Evolutionary conservation across 2,113 vertebrate species (phyloP).

Genomic region (Phylloscopus trochiloides): DNA sequence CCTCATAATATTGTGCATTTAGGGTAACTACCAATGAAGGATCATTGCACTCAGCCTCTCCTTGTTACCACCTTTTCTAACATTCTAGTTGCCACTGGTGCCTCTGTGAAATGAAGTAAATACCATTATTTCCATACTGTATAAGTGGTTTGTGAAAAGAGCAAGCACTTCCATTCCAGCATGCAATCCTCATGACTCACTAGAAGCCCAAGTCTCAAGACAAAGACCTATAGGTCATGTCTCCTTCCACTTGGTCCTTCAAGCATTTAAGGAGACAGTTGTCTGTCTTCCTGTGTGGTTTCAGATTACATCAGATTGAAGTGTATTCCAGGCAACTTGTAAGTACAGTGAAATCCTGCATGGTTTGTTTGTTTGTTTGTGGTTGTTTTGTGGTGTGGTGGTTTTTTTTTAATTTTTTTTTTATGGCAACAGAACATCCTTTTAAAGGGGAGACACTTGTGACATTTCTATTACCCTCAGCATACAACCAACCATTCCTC

Average conservation of each 20-base stretch:
- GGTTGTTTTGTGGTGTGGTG: too few relatives aligned
- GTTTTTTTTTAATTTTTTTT: neutral
- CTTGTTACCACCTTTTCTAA: neutral
- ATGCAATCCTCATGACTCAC: neutral
- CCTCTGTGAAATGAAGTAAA: neutral
- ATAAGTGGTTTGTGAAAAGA: neutral
- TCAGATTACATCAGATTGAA: neutral
- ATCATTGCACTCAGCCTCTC: neutral
- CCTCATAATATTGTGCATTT: neutral
- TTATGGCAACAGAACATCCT: neutral
- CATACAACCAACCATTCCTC: neutral
- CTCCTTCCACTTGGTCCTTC: neutral
- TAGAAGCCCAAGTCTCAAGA: neutral
- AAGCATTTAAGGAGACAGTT: neutral
- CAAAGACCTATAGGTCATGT: neutral
- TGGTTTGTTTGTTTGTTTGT: neutral
- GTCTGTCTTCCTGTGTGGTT: neutral
- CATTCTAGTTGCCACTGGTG: neutral
- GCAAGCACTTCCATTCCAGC: neutral
- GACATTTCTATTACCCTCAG: neutral
- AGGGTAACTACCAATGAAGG: neutral
- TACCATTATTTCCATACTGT: neutral
- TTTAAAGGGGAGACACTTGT: fast-evolving
- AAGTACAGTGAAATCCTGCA: neutral
- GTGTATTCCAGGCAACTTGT: neutral